Base-by-base conservation (phyloP, 1,140 invertebrate genomes). In the Drosophila arizonae region DNA sequence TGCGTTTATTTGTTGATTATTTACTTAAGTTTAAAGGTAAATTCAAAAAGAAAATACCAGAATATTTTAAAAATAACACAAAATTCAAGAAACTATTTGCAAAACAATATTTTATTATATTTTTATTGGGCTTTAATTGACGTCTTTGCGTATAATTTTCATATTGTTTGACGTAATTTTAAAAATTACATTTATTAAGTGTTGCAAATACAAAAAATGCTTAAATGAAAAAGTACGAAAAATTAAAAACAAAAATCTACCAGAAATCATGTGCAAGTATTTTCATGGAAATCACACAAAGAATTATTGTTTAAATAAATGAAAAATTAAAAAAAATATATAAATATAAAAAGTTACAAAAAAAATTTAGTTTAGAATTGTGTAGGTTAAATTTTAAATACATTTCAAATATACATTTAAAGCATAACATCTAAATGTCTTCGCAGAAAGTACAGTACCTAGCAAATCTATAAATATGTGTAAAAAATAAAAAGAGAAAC, bases 231-330 rank as follows among this genome's bases (percentile, higher is more conserved):
- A 48, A 33, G 6, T 33, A 10, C 33, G 33, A 33, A 61, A 67
- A 64, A 62, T 52, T 51, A 65, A 56, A n/a, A 46, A 33, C 21
- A 60, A 65, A 71, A 43, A 64, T 39, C 36, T 50, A 74, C 45
- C 69, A 57, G 73, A 52, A 68, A 87, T 66, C 52, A 88, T 84
- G 84, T 87, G 84, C 84, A 87, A 87, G 84, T 88, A 88, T 87
- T 87, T 87, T 88, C 84, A 82, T 77, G 79, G 76, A 87, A 84
- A 87, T 84, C 77, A 88, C 75, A 81, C 69, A 84, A 79, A 79
- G 50, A 79, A 72, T 67, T 76, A 77, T 33, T 72, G 51, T 69
- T 62, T 51, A 69, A 56, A 24, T 21, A 60, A 58, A 67, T 54
- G 41, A 43, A 72, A 57, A 30, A 24, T 30, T 21, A 64, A 62